Conservation (phyloP, 2,797 vertebrate genomes). For the Sebastes trivittatus region DNA sequence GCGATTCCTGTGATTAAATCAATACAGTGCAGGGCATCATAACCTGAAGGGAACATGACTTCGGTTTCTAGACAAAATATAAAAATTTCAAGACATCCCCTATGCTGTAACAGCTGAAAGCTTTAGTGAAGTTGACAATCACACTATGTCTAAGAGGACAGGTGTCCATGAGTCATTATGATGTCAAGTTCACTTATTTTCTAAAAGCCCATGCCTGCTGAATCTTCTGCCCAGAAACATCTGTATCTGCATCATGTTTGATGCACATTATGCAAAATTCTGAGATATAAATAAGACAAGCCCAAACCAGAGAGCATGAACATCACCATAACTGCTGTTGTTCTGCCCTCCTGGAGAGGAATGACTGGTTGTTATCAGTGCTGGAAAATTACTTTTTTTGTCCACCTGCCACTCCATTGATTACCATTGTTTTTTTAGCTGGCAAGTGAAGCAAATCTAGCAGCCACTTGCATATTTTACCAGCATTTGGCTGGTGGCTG, state of each 20-base stretch:
- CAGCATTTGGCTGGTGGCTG: too few relatives aligned
- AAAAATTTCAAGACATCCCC: neutral
- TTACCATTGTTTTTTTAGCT: too few relatives aligned
- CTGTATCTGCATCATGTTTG: too few relatives aligned
- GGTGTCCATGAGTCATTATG: neutral
- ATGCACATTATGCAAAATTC: neutral
- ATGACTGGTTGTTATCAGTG: neutral
- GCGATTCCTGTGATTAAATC: neutral
- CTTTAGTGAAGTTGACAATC: neutral
- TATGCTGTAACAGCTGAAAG: neutral
- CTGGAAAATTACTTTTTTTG: too few relatives aligned
- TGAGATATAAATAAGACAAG: neutral
- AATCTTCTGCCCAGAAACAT: neutral
- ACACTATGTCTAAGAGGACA: slow-evolving; percentile 9
- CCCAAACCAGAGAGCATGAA: neutral
- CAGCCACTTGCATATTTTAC: too few relatives aligned
- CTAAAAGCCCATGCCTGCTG: neutral
- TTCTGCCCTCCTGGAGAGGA: neutral
- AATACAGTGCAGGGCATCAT: neutral
- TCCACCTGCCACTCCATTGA: too few relatives aligned
- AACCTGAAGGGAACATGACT: neutral
- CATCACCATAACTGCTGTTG: neutral
- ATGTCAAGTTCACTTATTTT: slow-evolving; percentile 4
- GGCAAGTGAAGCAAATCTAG: too few relatives aligned
- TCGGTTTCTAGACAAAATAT: neutral